Evolutionary conservation across 2,797 vertebrate genomes (phyloP).

Genomic region (Xyrichtys novacula): DNA sequence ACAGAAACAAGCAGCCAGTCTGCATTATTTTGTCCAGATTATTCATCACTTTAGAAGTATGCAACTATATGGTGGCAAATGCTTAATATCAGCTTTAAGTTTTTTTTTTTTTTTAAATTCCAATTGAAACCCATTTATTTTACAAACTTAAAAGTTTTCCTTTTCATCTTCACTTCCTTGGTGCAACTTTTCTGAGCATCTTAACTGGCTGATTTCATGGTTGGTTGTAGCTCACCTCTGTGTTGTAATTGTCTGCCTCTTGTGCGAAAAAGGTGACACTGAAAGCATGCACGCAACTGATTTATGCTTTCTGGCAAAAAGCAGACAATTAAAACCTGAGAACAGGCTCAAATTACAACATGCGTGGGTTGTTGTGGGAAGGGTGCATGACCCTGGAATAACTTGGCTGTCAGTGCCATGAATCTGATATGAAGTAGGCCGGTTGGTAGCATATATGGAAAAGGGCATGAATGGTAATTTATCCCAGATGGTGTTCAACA

Average conservation of each 20-base stretch:
- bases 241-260: conserved; percentile 43
- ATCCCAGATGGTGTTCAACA: conserved; percentile 62
- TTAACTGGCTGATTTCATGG: conserved; percentile 60
- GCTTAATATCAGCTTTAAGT: conserved; percentile 7
- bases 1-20: conserved; percentile 77
- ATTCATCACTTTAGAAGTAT: conserved; percentile 69
- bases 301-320: conserved; percentile 79
- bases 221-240: conserved; percentile 50
- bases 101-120: neutral
- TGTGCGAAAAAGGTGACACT: conserved; percentile 40
- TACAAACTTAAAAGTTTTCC: conserved; percentile 40
- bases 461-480: conserved; percentile 60
- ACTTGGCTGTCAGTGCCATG: conserved; percentile 72
- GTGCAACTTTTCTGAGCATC: conserved; percentile 41
- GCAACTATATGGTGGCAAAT: conserved; percentile 45
- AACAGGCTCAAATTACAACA: conserved; percentile 71
- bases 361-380: conserved; percentile 71
- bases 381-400: conserved; percentile 70
- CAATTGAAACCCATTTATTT: neutral
- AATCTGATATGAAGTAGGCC: conserved; percentile 66
- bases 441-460: conserved; percentile 62
- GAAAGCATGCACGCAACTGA: conserved; percentile 68
- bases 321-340: conserved; percentile 75
- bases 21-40: conserved; percentile 59
- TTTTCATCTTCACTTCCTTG: conserved; percentile 47